A percentile compares a stretch with the other conserved stretches of the same genome.
These are phyloP conservation scores for Anguilla japonica DNA, from an alignment of 2,113 vertebrate genomes.

Conservation along the genomic window DNA sequence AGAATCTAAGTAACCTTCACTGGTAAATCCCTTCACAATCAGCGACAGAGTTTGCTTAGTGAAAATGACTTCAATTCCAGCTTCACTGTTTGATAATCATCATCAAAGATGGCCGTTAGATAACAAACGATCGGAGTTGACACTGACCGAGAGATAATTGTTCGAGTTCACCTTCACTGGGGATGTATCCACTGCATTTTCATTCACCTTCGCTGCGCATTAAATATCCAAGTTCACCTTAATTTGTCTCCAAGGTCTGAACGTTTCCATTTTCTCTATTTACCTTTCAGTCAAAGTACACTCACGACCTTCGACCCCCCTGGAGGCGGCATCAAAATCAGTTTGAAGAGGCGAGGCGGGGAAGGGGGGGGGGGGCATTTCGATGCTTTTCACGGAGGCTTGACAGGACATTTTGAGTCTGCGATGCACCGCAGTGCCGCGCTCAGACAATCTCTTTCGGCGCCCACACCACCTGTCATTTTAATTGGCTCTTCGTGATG, in stretches of 20 bases:
- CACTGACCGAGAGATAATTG: neutral
- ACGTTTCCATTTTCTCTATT: neutral
- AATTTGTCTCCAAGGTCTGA: neutral
- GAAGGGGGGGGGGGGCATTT: neutral
- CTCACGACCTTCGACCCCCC: neutral
- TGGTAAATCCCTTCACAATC: neutral
- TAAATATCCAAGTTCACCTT: neutral
- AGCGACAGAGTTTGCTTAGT: neutral
- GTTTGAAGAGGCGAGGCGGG: neutral
- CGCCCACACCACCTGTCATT: conserved; percentile 37
- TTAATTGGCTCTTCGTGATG: conserved; percentile 57
- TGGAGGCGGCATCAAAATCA: neutral
- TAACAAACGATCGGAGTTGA: neutral
- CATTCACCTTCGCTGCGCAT: neutral
- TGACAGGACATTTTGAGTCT: neutral
- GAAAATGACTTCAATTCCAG: neutral
- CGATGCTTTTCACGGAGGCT: neutral
- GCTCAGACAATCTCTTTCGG: neutral
- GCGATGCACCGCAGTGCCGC: neutral
- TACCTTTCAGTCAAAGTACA: neutral
- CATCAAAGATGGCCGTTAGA: too few species aligned
- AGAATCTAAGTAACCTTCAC: neutral
- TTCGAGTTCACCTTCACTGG: neutral
- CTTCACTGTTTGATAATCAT: neutral
- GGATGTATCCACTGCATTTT: neutral